Evolutionary conservation across 1,140 invertebrate genomes (phyloP), one percentile per base, ranked within the genome.

Genomic region (Drosophila bocki): DNA sequence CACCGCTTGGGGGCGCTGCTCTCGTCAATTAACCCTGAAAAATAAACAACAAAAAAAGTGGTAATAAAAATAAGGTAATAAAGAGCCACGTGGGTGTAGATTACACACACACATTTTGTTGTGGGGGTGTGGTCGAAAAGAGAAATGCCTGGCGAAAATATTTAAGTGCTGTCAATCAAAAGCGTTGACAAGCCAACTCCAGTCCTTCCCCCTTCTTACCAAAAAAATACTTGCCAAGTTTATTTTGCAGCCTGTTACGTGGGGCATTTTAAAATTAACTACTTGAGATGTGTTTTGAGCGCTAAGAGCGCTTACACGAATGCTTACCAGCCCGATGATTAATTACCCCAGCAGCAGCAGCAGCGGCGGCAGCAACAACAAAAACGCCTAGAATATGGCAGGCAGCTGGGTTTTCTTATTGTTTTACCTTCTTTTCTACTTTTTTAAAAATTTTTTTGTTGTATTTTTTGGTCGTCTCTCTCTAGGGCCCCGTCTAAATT

Each of bases 271-370:
- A 75, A 88, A 88, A 88, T 88, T 88, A 88, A 88, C 84, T 90
- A 90, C 85, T 90, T 84, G 62, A 74, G 84, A 88, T 88, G 80
- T 88, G 85, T 88, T 88, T 83, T 71, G 48, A 50, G 74, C 80
- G 84, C 90, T 88, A 88, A 88, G 85, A 77, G 85, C 78, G 69
- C 85, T 90, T 88, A 88, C 84, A 88, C 84, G 84, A 88, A 88
- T 88, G 84, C 84, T 90, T 88, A 88, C 74, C 81, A 90, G 80
- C 74, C 85, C 50, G 81, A 88, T 88, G 84, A 88, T 88, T 88
- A 88, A 88, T 88, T 87, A 87, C 77, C 72, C 58, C 41, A 62
- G 48, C 48, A 41, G 54, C 58, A 70, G 33, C 51, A 80, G 3
- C 45, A 39, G 13, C 37, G 13, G 53, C 53, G 35, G 54, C 48